A percentile compares a stretch with the other conserved stretches of the same genome.
Evolutionary conservation across 1,140 invertebrate species (phyloP).

Genomic region (Dendrolimus punctatus): DNA sequence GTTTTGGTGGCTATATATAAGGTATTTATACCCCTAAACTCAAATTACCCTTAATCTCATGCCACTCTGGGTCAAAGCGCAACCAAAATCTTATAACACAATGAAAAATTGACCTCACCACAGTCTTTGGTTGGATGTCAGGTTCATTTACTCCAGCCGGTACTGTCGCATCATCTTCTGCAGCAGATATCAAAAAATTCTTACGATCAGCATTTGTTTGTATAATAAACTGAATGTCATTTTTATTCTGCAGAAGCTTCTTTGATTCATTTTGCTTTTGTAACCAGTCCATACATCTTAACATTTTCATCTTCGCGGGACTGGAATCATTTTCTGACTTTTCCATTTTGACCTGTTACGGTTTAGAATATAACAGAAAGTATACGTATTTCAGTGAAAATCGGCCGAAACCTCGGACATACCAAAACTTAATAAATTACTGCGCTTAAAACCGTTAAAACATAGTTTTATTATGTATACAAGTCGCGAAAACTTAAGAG

Average conservation of each 20-base stretch:
- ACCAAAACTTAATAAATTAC: no score
- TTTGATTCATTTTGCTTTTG: constrained; percentile 46
- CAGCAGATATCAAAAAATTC: constrained; percentile 41
- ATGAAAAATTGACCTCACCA: constrained; percentile 26
- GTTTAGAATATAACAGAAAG: no score
- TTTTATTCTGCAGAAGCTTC: constrained; percentile 37
- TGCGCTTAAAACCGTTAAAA: no score
- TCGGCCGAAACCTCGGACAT: no score
- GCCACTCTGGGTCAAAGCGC: no score
- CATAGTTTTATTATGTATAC: no score
- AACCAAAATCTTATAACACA: neutral
- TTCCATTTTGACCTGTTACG: no score
- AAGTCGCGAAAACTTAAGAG: no score
- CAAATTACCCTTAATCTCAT: no score
- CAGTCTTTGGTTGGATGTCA: constrained; percentile 30
- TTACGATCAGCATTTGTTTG: constrained; percentile 45
- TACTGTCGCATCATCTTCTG: constrained; percentile 44
- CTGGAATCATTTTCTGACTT: neutral
- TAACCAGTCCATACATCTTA: constrained; percentile 43
- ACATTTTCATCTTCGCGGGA: constrained; percentile 13
- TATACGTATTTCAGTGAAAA: no score
- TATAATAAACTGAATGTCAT: constrained; percentile 56
- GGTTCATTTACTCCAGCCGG: constrained; percentile 41
- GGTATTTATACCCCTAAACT: no score
- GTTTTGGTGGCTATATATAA: no score